Evolutionary conservation across 2,113 vertebrate genomes (phyloP).

Genomic region (Ptilorrhoa leucosticta): DNA sequence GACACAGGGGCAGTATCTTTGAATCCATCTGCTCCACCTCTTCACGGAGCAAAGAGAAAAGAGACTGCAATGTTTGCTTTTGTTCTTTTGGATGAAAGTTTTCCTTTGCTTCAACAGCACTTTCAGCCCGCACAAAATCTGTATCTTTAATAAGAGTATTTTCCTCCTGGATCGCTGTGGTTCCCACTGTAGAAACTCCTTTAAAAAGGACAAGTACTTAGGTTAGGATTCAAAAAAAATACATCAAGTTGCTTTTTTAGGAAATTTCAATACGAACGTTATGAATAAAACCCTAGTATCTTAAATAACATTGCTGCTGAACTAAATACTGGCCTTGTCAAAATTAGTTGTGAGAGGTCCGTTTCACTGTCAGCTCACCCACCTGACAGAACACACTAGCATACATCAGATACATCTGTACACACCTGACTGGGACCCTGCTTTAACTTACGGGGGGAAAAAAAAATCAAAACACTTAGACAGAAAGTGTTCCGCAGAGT

Average conservation of each 20-base stretch:
- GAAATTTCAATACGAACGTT: not conserved
- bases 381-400: not conserved
- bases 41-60: slow-evolving; percentile 82
- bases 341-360: not conserved
- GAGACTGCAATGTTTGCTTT: slow-evolving; percentile 53
- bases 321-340: not conserved
- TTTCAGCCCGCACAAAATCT: not conserved
- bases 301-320: not conserved
- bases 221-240: not conserved
- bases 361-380: not conserved
- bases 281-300: not conserved
- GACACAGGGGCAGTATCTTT: slow-evolving; percentile 83
- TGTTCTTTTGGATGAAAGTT: slow-evolving; percentile 44
- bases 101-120: slow-evolving; percentile 28
- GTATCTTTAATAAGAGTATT: not conserved
- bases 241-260: not conserved
- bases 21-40: slow-evolving; percentile 82
- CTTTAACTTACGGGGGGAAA: not conserved
- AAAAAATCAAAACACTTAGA: not conserved
- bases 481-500: not conserved
- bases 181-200: slow-evolving; percentile 30
- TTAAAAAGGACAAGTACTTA: not conserved
- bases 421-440: not conserved
- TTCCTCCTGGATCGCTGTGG: slow-evolving; percentile 36
- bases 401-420: not conserved